Base-by-base conservation (phyloP, 2,888 invertebrate species). In the Caenorhabditis doughertyi region DNA sequence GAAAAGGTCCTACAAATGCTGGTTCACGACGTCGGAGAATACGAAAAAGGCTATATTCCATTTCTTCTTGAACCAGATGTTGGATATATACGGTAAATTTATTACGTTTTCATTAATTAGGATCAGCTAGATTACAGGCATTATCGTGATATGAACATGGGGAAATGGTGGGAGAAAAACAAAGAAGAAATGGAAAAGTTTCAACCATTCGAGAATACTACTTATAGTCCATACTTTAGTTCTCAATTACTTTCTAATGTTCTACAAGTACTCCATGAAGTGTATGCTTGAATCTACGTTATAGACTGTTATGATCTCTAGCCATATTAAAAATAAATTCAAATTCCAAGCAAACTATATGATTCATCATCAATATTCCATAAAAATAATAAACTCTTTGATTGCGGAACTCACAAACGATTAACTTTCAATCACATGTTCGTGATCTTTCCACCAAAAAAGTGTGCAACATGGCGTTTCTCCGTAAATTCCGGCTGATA, bases 401-500 rank as follows among this genome's bases (percentile, higher is more conserved):
- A 25, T 55, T 18, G 27, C 74, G 65, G 65, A 74, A 74, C 64
- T 74, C 53, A 42, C 16, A 56, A 64, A 11, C 7, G 25, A 23
- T 62, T 47, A 18, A 49, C 5, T 32, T 65, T 51, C 16, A 16
- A 44, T 76, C 76, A 77, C 77, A 62, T 68, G 77, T 68, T 62
- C 68, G 8, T 55, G 77, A 77, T 77, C 68, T 68, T 42, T 51
- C 51, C 77, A 58, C 23, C 16, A 27, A 55, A 73, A n/a, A 44
- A 56, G 74, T 65, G 65, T 74, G 74, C 56, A 42, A 58, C 76
- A 60, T 42, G 49, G 18, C 49, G 49, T 25, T 68, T 68, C 56
- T 67, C 60, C 74, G 58, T 56, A 56, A 68, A 76, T 77, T 77
- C 77, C 77, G 68, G 60, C 53, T 62, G 77, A 77, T 77, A 77